Evolutionary conservation across 2,888 invertebrate species (phyloP), one percentile per base, ranked within the genome.

Genomic region (Cordilura impudica): DNA sequence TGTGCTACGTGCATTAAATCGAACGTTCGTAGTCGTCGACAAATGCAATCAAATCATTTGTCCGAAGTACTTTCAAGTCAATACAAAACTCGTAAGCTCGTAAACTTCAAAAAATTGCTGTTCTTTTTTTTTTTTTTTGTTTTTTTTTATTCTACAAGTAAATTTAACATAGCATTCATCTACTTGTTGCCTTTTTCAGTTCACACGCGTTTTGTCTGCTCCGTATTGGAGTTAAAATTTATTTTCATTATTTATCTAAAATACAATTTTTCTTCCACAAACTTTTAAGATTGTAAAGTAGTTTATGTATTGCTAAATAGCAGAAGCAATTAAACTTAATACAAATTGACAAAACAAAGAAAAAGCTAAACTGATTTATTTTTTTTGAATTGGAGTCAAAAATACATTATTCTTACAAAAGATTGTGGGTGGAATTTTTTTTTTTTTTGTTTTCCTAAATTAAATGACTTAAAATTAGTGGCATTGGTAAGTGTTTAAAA

Each of bases 201-300:
- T 74, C 78, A 78, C 78, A 78, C 60, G 78, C 70, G 78, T 74
- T 78, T 74, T 73, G 51, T 74, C 70, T 70, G 51, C n/a, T n/a
- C n/a, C n/a, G n/a, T n/a, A n/a, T n/a, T 65, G 35, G 35, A 47
- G 73, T 66, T 47, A 39, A 70, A 70, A 78, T 70, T 70, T 66
- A 73, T 45, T 69, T 65, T 63, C 60, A 72, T 73, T 73, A 63
- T 43, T 47, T 63, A 39, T 67, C 14, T 39, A 10, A n/a, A n/a
- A n/a, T n/a, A n/a, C n/a, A 5, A 14, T 54, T 51, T 54, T 3
- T 75, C 54, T 43, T 12, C 47, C 31, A 10, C 21, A 45, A 56
- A 49, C 3, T 39, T 39, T n/a, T 39, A 35, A n/a, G 4, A n/a
- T n/a, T 31, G 3, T 39, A 39, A n/a, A 39, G 35, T 2, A 31